Conservation (phyloP, 2,113 vertebrate species). For the Phrynocephalus versicolor region DNA sequence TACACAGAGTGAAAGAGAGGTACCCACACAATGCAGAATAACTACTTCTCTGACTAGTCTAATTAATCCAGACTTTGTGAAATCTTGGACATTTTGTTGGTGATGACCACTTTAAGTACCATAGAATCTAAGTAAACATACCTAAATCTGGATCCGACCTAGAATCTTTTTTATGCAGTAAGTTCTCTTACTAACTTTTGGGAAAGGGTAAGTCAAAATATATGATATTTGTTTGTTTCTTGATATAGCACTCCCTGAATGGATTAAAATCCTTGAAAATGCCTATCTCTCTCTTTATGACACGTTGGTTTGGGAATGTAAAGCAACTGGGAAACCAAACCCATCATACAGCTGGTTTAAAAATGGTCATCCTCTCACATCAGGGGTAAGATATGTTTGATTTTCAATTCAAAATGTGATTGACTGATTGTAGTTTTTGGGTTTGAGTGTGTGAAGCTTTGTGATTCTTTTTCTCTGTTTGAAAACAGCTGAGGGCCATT, state of each 20-base stretch:
- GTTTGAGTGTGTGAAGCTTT: background rate
- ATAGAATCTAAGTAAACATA: background rate
- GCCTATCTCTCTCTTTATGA: slow-evolving; percentile 83
- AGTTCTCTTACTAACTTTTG: background rate
- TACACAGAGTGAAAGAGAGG: too few species aligned
- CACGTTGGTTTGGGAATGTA: slow-evolving; percentile 87
- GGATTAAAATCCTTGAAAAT: slow-evolving; percentile 84
- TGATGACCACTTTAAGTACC: too few species aligned
- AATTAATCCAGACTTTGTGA: too few species aligned
- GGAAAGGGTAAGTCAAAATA: background rate
- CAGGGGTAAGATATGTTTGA: slow-evolving; percentile 75
- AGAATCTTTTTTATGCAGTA: background rate
- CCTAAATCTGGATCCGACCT: background rate
- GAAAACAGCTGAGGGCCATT: background rate
- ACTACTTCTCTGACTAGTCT: too few species aligned
- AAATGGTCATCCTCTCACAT: slow-evolving; percentile 77
- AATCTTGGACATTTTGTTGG: too few species aligned
- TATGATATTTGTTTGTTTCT: slow-evolving; percentile 30
- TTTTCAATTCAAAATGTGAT: background rate
- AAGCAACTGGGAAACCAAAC: slow-evolving; percentile 81
- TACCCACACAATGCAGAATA: too few species aligned
- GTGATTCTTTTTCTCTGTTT: slow-evolving; percentile 9
- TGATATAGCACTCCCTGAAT: slow-evolving; percentile 77
- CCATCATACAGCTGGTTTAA: slow-evolving; percentile 88
- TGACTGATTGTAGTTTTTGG: background rate